Percentiles rank a stretch among this genome's conserved stretches.
phyloP scores from a whole-genome alignment of 2,113 vertebrate species.

The Orycteropus afer region DNA sequence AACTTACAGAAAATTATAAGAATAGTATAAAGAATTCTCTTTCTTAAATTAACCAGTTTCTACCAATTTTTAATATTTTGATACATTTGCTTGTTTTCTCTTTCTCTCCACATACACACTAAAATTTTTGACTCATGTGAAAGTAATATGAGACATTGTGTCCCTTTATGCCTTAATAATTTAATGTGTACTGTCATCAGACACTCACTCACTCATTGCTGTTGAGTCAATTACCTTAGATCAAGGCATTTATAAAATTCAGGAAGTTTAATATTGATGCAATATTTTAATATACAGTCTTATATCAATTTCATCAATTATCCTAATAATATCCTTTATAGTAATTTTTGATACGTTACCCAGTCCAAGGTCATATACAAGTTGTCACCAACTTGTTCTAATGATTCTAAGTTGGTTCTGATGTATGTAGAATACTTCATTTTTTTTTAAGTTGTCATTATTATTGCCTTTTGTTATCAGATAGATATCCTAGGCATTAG shows the following conservation, averaged over 20 bases:
- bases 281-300: not conserved
- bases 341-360: not conserved
- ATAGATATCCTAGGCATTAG: too few relatives aligned
- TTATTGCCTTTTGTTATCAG: not conserved
- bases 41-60: not conserved
- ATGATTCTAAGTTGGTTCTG: not conserved
- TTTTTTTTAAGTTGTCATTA: not conserved
- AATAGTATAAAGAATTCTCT: not conserved
- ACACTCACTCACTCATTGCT: too few relatives aligned
- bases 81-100: fast-evolving
- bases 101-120: not conserved
- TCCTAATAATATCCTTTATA: not conserved
- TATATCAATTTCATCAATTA: not conserved
- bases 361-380: not conserved
- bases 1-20: too few relatives aligned
- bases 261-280: not conserved
- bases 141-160: not conserved
- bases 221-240: too few relatives aligned
- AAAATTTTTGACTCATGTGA: constrained; percentile 1
- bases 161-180: not conserved
- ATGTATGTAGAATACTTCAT: not conserved
- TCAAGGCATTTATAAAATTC: too few relatives aligned
- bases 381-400: not conserved
- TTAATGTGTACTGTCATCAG: not conserved
- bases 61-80: not conserved